Conservation (phyloP, 2,888 invertebrate species). For the Agrotis ipsilon region DNA sequence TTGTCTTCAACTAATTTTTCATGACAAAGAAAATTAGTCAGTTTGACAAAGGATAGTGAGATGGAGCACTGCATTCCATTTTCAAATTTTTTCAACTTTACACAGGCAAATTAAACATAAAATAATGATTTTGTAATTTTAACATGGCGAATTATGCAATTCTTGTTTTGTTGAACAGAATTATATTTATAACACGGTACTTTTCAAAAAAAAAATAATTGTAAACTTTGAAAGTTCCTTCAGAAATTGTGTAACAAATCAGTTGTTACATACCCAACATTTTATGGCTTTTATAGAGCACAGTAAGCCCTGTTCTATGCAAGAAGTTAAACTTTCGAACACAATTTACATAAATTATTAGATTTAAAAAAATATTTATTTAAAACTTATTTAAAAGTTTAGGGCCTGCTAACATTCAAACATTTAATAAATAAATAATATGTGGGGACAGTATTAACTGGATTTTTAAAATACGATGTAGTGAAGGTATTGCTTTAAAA, state of each 20-base stretch:
- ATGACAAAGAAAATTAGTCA: constrained; percentile 23
- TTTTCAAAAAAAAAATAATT: not conserved
- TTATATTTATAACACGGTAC: not conserved
- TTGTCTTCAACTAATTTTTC: constrained; percentile 3
- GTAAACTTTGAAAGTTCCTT: constrained; percentile 1
- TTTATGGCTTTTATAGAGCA: not conserved
- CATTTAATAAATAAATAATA: not conserved
- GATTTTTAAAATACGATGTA: not conserved
- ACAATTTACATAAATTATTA: too few relatives aligned
- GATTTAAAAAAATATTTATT: too few relatives aligned
- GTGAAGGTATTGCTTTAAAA: not conserved
- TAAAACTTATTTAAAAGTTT: not conserved
- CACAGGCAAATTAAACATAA: too few relatives aligned
- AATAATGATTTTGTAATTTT: too few relatives aligned
- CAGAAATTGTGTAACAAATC: not conserved
- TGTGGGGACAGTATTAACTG: not conserved
- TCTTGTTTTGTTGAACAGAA: not conserved
- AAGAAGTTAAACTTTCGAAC: not conserved
- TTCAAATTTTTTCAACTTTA: too few relatives aligned
- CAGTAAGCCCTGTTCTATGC: not conserved
- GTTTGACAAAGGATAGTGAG: not conserved
- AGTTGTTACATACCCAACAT: not conserved
- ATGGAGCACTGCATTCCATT: not conserved
- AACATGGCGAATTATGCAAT: too few relatives aligned
- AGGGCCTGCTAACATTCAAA: not conserved